Conservation (phyloP, 1,140 invertebrate genomes). For the Pogonomyrmex barbatus region DNA sequence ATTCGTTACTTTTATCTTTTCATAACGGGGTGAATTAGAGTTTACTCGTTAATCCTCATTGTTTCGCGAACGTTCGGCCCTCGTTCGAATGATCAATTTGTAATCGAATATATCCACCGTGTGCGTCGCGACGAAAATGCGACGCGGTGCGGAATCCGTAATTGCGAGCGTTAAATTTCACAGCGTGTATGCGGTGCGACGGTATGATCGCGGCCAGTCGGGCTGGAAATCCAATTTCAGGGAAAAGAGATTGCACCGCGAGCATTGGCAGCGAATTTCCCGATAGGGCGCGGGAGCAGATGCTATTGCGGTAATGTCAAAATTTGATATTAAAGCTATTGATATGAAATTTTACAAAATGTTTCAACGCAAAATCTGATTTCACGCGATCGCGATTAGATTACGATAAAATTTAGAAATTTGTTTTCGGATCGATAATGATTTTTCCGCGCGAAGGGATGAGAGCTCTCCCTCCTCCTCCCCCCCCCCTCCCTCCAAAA, state of each 20-base stretch:
- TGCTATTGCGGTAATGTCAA: conserved; percentile 22
- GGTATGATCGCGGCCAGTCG: conserved; percentile 46
- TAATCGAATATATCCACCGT: conserved; percentile 58
- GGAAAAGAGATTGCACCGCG: conserved; percentile 51
- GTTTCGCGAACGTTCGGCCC: conserved; percentile 49
- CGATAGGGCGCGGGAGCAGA: conserved; percentile 34
- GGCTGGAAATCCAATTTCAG: conserved; percentile 55
- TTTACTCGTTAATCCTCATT: conserved; percentile 62
- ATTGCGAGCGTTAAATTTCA: conserved; percentile 66
- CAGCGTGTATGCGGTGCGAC: conserved; percentile 51
- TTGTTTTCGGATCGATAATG: background rate
- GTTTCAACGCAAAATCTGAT: background rate
- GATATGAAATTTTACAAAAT: conserved; percentile 24
- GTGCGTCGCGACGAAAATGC: conserved; percentile 50
- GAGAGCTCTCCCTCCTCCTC: too few species aligned
- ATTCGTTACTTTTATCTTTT: conserved; percentile 62
- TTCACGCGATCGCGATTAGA: background rate
- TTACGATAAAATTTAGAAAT: background rate
- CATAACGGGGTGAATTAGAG: conserved; percentile 54
- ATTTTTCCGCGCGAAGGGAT: background rate
- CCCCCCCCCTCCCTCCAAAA: background rate
- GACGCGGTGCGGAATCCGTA: conserved; percentile 37
- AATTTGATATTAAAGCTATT: conserved; percentile 29
- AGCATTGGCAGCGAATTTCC: conserved; percentile 18
- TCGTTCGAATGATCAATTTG: conserved; percentile 61